Percentiles rank a stretch among this genome's conserved stretches.
Evolutionary conservation across 2,888 invertebrate genomes (phyloP).

Genomic region (Argynnis bischoffii): DNA sequence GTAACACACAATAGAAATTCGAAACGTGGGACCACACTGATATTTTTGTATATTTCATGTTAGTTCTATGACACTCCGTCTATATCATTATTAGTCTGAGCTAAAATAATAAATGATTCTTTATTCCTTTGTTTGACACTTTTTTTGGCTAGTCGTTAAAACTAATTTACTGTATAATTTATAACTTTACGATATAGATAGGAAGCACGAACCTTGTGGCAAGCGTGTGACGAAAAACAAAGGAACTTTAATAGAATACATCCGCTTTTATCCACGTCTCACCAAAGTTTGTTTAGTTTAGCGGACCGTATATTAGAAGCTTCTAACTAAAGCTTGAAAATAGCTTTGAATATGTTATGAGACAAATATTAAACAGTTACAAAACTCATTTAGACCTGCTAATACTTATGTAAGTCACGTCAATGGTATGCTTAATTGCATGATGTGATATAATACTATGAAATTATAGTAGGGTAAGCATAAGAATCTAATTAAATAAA

Average conservation of each 20-base stretch:
- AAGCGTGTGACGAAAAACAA: conserved; percentile 10
- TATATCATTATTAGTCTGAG: too few relatives aligned
- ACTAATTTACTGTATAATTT: not conserved
- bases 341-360: conserved; percentile 33
- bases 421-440: not conserved
- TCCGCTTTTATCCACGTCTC: conserved; percentile 12
- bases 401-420: conserved; percentile 14
- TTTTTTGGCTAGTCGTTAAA: too few relatives aligned
- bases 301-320: conserved; percentile 27
- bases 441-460: not conserved
- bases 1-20: too few relatives aligned
- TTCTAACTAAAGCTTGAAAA: conserved; percentile 31
- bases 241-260: conserved; percentile 15
- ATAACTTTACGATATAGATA: not conserved
- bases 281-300: conserved; percentile 25
- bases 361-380: conserved; percentile 34
- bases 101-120: too few relatives aligned
- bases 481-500: too few relatives aligned
- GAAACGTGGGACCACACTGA: too few relatives aligned
- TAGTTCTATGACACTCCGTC: too few relatives aligned
- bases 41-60: too few relatives aligned
- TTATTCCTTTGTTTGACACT: too few relatives aligned
- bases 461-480: too few relatives aligned
- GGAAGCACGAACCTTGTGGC: not conserved
- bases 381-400: conserved; percentile 28